Evolutionary conservation across 37 sponge, comb jelly and placozoan species (phyloP).

Genomic region (Ianthella basta): DNA sequence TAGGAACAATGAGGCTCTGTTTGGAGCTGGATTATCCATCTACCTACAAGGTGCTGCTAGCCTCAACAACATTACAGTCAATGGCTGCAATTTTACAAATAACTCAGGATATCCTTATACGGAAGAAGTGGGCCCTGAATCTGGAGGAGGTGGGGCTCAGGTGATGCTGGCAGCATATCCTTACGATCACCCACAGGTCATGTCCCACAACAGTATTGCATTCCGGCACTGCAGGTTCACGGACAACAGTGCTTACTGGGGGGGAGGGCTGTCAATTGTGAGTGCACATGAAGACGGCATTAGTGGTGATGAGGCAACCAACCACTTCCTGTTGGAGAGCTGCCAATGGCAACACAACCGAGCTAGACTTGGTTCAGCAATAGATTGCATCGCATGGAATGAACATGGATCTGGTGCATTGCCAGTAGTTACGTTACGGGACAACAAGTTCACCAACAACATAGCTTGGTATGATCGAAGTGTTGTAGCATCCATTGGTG

Average conservation of each 20-base stretch:
- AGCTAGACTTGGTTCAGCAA: neutral
- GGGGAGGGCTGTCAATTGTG: conserved; percentile 22
- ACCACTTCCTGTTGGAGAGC: neutral
- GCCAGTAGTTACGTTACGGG: neutral
- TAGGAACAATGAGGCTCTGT: neutral
- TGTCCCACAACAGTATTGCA: neutral
- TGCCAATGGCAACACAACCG: neutral
- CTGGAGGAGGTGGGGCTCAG: conserved; percentile 26
- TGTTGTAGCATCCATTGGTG: neutral
- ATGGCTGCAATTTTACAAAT: neutral
- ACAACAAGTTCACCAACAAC: neutral
- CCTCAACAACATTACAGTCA: neutral
- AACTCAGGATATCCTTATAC: neutral
- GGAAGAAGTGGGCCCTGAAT: neutral
- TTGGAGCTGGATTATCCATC: conserved; percentile 6
- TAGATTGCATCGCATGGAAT: neutral
- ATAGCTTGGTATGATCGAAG: neutral
- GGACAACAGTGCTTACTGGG: conserved; percentile 3
- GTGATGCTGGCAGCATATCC: neutral
- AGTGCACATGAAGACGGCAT: neutral
- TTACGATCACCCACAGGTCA: neutral
- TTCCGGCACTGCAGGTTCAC: neutral
- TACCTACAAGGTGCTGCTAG: neutral
- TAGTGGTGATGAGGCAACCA: neutral
- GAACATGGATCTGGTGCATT: neutral